Percentiles rank a stretch among this genome's conserved stretches.
Evolutionary conservation across 1,140 invertebrate species (phyloP).

Genomic region (Protaetia brevitarsis): DNA sequence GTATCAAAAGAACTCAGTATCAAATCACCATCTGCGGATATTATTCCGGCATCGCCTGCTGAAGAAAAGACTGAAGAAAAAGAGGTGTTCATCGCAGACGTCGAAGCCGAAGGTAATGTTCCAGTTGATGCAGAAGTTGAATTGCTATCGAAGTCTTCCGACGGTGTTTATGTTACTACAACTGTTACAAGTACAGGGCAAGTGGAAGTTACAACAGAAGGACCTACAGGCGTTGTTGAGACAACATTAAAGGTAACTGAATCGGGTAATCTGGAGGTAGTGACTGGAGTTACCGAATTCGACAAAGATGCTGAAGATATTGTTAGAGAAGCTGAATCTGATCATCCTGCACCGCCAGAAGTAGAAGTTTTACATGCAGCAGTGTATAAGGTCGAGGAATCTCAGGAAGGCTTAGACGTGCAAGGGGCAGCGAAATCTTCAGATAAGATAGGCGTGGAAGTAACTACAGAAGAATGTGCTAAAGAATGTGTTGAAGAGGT

Average conservation of each 20-base stretch:
- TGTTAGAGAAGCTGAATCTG: not conserved
- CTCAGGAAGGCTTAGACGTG: slow-evolving; percentile 15
- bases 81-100: slow-evolving; percentile 9
- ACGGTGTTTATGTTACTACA: slow-evolving; percentile 36
- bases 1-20: not conserved
- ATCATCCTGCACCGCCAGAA: not conserved
- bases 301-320: not conserved
- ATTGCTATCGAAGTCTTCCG: slow-evolving; percentile 28
- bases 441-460: not conserved
- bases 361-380: not conserved
- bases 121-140: slow-evolving; percentile 22
- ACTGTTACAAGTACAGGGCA: slow-evolving; percentile 37
- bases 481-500: not conserved
- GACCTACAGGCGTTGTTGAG: slow-evolving; percentile 35
- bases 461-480: not conserved
- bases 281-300: slow-evolving; percentile 31
- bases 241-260: slow-evolving; percentile 37
- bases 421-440: not conserved
- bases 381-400: not conserved
- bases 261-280: slow-evolving; percentile 40
- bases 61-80: not conserved
- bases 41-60: not conserved
- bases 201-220: slow-evolving; percentile 43
- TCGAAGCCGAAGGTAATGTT: slow-evolving; percentile 20
- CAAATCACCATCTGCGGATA: not conserved